A percentile compares a stretch with the other conserved stretches of the same genome.
These are phyloP conservation scores for Heliconius hermathena DNA, from an alignment of 1,140 invertebrate genomes.

Conservation along the genomic window DNA sequence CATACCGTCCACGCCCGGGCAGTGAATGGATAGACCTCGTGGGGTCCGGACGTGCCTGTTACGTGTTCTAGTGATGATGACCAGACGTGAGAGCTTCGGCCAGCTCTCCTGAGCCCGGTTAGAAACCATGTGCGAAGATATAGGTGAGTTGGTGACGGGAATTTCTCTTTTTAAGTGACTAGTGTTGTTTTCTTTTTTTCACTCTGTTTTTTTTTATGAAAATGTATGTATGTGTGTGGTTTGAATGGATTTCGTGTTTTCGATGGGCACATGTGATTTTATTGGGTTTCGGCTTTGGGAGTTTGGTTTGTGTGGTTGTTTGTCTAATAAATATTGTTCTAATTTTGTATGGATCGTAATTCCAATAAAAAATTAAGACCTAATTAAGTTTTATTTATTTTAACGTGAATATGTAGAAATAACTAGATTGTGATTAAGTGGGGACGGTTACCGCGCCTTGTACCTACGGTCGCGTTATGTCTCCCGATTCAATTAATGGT, in stretches of 20 bases:
- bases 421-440: too few species aligned
- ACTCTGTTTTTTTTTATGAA: not conserved
- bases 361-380: too few species aligned
- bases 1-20: slow-evolving; percentile 46
- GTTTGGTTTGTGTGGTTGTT: too few species aligned
- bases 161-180: not conserved
- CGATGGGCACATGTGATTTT: too few species aligned
- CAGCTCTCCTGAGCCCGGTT: slow-evolving; percentile 60
- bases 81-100: slow-evolving; percentile 51
- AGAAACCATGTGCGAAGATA: slow-evolving; percentile 59
- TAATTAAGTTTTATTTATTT: too few species aligned
- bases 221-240: not conserved
- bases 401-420: too few species aligned
- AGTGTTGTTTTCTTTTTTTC: not conserved
- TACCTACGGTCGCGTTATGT: too few species aligned
- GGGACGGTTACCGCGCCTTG: too few species aligned
- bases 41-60: slow-evolving; percentile 43
- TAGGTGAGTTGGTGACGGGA: slow-evolving; percentile 52
- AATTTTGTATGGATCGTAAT: too few species aligned
- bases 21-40: slow-evolving; percentile 63
- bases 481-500: too few species aligned
- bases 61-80: slow-evolving; percentile 46
- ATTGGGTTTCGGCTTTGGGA: too few species aligned
- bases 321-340: too few species aligned
- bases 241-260: not conserved